Evolutionary conservation across 2,888 invertebrate species (phyloP).

Genomic region (Periphyllus acericola): DNA sequence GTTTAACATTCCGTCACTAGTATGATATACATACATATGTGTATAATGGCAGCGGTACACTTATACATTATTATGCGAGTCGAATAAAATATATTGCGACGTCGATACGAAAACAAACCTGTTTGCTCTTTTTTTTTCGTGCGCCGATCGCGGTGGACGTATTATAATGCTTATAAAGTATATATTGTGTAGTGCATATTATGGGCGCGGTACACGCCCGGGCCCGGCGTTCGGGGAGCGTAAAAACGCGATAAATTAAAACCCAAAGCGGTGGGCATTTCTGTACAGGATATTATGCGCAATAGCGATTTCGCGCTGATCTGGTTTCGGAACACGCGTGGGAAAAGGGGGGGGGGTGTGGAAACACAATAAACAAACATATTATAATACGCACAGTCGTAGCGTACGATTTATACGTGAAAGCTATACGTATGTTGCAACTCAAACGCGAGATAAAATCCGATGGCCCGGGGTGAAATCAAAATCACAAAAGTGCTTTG

Average conservation of each 20-base stretch:
- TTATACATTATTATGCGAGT: neutral
- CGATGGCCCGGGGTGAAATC: neutral
- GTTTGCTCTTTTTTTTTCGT: neutral
- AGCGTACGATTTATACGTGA: no score
- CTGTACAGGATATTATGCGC: neutral
- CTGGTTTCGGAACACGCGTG: neutral
- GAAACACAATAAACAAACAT: neutral
- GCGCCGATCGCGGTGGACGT: neutral
- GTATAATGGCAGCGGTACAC: neutral
- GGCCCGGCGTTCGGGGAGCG: neutral
- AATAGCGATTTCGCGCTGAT: neutral
- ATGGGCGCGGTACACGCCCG: neutral
- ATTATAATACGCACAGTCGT: neutral
- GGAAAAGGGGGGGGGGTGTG: no score
- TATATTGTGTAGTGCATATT: neutral
- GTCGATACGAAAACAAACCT: neutral
- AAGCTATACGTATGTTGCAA: no score
- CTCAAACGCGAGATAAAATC: neutral
- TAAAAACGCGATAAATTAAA: neutral
- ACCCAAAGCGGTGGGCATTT: no score
- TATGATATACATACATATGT: no score
- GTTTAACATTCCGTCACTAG: neutral
- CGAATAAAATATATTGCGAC: neutral
- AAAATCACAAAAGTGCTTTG: neutral
- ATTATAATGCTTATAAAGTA: no score